Evolutionary conservation across 2,888 invertebrate genomes (phyloP).

Genomic region (Stratiomys singularior): DNA sequence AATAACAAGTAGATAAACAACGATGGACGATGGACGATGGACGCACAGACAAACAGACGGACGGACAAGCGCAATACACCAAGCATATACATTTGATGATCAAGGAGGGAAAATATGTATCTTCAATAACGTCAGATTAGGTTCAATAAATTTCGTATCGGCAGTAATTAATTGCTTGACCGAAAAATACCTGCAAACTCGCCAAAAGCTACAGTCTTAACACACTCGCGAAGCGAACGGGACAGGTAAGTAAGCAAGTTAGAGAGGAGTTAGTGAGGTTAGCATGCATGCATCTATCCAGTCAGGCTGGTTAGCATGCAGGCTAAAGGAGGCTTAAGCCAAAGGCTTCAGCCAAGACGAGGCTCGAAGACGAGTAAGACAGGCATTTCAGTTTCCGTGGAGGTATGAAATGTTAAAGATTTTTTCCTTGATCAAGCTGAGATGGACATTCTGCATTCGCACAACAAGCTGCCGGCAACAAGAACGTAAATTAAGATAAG

Average conservation of each 20-base stretch:
- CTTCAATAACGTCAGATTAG: constrained; percentile 46
- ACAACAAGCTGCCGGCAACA: constrained; percentile 23
- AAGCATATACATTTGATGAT: constrained; percentile 9
- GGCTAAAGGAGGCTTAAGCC: too few relatives aligned
- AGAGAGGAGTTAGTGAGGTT: background rate
- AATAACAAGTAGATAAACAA: too few relatives aligned
- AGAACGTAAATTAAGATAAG: constrained; percentile 45
- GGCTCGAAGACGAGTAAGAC: background rate
- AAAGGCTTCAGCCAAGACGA: too few relatives aligned
- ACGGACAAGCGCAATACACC: background rate
- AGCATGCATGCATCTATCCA: constrained; percentile 15
- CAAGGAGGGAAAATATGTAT: constrained; percentile 29
- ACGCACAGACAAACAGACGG: background rate
- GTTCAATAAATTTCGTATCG: constrained; percentile 43
- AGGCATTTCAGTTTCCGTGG: constrained; percentile 1
- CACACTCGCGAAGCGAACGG: background rate
- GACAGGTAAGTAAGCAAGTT: constrained; percentile 17
- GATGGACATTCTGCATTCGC: constrained; percentile 3
- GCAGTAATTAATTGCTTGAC: constrained; percentile 45
- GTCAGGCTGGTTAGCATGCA: background rate
- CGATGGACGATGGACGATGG: background rate
- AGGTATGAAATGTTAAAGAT: constrained; percentile 14
- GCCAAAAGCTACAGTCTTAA: constrained; percentile 25
- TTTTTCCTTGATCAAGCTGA: constrained; percentile 22
- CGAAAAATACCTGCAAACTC: constrained; percentile 41